These are phyloP conservation scores for Drosophila sturtevanti DNA, from an alignment of 1,140 invertebrate genomes.

Conservation along the genomic window DNA sequence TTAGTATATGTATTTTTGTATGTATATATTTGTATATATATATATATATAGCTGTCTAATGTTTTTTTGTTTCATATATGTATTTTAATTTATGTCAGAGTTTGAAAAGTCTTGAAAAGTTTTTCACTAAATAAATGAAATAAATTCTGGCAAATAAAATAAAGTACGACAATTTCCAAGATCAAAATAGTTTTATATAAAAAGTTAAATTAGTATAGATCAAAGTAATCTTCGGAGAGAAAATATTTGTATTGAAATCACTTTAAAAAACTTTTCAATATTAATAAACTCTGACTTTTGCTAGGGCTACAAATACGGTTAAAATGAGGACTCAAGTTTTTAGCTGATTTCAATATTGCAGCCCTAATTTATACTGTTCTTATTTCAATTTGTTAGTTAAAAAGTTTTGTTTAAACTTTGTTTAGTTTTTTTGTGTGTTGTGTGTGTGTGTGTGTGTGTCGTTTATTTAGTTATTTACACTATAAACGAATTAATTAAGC, in stretches of 20 bases:
- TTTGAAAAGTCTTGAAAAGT: background rate
- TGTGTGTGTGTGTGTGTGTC: background rate
- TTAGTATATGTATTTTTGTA: background rate
- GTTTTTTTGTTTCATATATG: background rate
- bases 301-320: background rate
- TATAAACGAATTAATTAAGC: slow-evolving; percentile 8
- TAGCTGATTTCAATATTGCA: background rate
- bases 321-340: too few relatives aligned
- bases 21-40: background rate
- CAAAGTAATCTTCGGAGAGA: too few relatives aligned
- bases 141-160: too few relatives aligned
- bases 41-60: slow-evolving; percentile 1
- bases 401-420: background rate
- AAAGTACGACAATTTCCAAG: too few relatives aligned
- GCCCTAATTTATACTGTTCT: background rate
- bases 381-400: background rate
- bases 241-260: background rate
- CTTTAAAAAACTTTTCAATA: background rate
- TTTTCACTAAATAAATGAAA: slow-evolving; percentile 17
- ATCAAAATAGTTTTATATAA: too few relatives aligned
- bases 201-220: too few relatives aligned
- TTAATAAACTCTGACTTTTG: background rate
- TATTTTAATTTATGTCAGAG: background rate
- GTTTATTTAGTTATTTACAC: slow-evolving; percentile 8
- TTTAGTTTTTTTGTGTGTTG: background rate